These are phyloP conservation scores for Seriola aureovittata DNA, from an alignment of 2,113 vertebrate genomes.

Conservation along the genomic window DNA sequence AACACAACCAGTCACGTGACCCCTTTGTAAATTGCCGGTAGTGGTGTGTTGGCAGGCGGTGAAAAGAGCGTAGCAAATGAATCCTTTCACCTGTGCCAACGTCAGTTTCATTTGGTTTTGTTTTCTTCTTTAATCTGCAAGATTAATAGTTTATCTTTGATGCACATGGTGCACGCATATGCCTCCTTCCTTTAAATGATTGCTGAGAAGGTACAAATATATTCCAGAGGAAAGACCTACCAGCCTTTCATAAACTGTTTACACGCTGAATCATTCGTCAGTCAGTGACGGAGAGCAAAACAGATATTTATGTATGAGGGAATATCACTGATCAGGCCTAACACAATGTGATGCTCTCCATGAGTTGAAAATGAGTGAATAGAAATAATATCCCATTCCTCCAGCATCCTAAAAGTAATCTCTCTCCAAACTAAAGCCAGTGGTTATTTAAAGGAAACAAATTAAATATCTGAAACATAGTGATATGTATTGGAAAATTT, in stretches of 20 bases:
- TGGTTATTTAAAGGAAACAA: not conserved
- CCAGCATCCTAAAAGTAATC: not conserved
- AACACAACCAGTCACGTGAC: conserved; percentile 20
- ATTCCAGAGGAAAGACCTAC: not conserved
- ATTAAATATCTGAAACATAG: not conserved
- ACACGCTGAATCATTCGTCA: not conserved
- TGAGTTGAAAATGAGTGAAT: not conserved
- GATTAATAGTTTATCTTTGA: conserved; percentile 7
- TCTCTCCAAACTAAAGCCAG: not conserved
- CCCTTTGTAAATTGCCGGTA: conserved; percentile 21
- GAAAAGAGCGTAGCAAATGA: conserved; percentile 8
- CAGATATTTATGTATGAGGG: not conserved
- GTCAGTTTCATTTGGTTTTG: not conserved
- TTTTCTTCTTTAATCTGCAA: conserved; percentile 45
- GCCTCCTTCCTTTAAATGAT: not conserved
- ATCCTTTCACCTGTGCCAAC: conserved; percentile 36
- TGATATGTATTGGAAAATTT: not conserved
- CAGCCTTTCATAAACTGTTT: not conserved
- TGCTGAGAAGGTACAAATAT: not conserved
- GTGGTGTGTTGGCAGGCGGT: conserved; percentile 16
- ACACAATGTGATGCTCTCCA: not conserved
- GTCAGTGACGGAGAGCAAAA: not conserved
- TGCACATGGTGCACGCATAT: not conserved
- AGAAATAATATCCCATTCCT: not conserved
- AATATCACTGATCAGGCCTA: not conserved